A percentile compares a stretch with the other conserved stretches of the same genome.
phyloP scores from a whole-genome alignment of 2,888 invertebrate genomes.

The Iselma pallidipennis region DNA sequence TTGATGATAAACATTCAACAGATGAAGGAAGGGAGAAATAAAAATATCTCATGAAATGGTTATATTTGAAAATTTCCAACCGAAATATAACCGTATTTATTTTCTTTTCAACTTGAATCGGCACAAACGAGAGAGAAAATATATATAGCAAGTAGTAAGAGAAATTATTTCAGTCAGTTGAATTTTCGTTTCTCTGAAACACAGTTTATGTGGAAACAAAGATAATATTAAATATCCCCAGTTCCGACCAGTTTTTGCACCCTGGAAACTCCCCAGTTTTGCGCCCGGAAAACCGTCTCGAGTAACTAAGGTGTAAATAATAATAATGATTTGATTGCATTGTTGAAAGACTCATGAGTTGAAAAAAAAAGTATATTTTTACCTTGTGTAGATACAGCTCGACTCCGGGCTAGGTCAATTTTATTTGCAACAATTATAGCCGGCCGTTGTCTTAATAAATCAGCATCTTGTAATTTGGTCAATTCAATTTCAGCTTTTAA shows the following conservation, averaged over 20 bases:
- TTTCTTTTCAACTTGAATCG: neutral
- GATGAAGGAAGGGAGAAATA: too few species aligned
- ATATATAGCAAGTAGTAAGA: too few species aligned
- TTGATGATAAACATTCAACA: too few species aligned
- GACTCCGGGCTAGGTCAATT: constrained; percentile 88
- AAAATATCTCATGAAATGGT: too few species aligned
- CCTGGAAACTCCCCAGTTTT: neutral
- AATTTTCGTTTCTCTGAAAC: neutral
- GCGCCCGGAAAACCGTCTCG: neutral
- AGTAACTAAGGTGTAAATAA: neutral
- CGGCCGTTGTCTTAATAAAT: constrained; percentile 75
- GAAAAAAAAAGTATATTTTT: constrained; percentile 33
- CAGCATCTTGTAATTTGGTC: constrained; percentile 76
- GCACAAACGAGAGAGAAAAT: neutral
- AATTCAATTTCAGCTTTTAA: constrained; percentile 81
- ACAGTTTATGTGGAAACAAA: neutral
- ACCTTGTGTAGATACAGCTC: constrained; percentile 91
- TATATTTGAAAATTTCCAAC: neutral
- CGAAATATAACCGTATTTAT: neutral
- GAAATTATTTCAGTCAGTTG: neutral
- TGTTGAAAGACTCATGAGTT: neutral
- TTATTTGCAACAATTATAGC: constrained; percentile 91
- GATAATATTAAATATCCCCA: neutral
- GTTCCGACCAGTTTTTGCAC: neutral
- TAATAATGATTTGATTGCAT: neutral